A percentile compares a stretch with the other conserved stretches of the same genome.
Conservation (phyloP, 2,888 invertebrate genomes). For the Melanophora roralis region DNA sequence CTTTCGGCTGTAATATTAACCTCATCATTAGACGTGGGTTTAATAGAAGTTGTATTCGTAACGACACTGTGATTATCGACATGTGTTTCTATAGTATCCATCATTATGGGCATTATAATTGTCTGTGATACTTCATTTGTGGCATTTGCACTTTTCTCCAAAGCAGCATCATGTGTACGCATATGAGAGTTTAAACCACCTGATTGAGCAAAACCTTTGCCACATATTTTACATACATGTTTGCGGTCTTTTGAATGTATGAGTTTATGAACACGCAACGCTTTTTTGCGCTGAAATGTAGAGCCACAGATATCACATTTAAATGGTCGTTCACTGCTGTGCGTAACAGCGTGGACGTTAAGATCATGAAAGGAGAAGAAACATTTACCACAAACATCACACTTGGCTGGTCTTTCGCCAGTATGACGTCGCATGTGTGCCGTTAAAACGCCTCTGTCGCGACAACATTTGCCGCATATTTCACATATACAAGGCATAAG, state of each 20-base stretch:
- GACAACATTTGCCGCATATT: slow-evolving; percentile 71
- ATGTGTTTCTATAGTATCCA: slow-evolving; percentile 5
- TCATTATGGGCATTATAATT: not conserved
- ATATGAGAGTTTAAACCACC: slow-evolving; percentile 74
- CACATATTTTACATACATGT: slow-evolving; percentile 72
- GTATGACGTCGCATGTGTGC: slow-evolving; percentile 73
- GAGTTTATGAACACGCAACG: slow-evolving; percentile 72
- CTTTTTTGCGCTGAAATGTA: slow-evolving; percentile 74
- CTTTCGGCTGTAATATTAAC: slow-evolving; percentile 20
- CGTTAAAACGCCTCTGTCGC: slow-evolving; percentile 72
- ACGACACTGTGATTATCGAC: slow-evolving; percentile 6
- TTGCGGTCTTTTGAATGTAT: slow-evolving; percentile 72
- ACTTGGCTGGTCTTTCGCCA: slow-evolving; percentile 72
- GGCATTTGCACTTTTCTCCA: slow-evolving; percentile 6
- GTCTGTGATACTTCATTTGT: slow-evolving; percentile 12
- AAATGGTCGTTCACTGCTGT: slow-evolving; percentile 71
- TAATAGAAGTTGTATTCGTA: not conserved
- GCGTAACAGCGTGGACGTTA: slow-evolving; percentile 74
- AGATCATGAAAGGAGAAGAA: slow-evolving; percentile 73
- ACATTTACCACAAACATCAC: slow-evolving; percentile 70
- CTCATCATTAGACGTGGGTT: slow-evolving; percentile 3
- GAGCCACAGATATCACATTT: slow-evolving; percentile 68
- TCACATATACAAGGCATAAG: slow-evolving; percentile 72
- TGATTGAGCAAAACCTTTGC: slow-evolving; percentile 73
- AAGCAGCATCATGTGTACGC: slow-evolving; percentile 68